Percentiles rank a stretch among this genome's conserved stretches.
Evolutionary conservation across 1,140 invertebrate genomes (phyloP).

Genomic region (Diachasmimorpha longicaudata): DNA sequence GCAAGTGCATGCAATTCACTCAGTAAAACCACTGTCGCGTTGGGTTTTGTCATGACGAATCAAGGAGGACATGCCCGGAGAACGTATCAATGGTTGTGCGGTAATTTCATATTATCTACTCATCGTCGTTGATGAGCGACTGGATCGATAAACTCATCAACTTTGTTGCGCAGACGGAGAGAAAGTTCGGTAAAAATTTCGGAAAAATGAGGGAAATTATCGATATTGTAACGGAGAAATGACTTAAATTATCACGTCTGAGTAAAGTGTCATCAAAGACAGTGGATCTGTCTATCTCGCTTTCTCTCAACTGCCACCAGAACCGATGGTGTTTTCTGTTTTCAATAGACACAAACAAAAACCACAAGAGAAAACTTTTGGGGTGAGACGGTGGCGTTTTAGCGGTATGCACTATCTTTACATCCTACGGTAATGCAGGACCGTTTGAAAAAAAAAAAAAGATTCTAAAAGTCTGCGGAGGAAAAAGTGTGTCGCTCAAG

Average conservation of each 20-base stretch:
- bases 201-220: too few relatives aligned
- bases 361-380: not conserved
- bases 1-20: conserved; percentile 12
- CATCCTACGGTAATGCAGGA: not conserved
- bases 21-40: not conserved
- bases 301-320: not conserved
- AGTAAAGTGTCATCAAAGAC: too few relatives aligned
- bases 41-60: not conserved
- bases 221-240: too few relatives aligned
- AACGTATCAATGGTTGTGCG: not conserved
- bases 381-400: not conserved
- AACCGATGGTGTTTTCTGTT: not conserved
- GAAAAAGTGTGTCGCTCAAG: conserved; percentile 44
- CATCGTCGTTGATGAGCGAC: too few relatives aligned
- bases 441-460: conserved; percentile 32
- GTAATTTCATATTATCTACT: too few relatives aligned
- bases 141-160: too few relatives aligned
- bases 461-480: not conserved
- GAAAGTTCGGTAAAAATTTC: too few relatives aligned
- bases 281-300: too few relatives aligned
- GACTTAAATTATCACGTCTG: too few relatives aligned
- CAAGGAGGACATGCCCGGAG: not conserved
- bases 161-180: too few relatives aligned
- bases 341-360: not conserved
- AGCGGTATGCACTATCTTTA: not conserved